Evolutionary conservation across 2,888 invertebrate genomes (phyloP), one percentile per base, ranked within the genome.

Genomic region (Isotomurus palustris): DNA sequence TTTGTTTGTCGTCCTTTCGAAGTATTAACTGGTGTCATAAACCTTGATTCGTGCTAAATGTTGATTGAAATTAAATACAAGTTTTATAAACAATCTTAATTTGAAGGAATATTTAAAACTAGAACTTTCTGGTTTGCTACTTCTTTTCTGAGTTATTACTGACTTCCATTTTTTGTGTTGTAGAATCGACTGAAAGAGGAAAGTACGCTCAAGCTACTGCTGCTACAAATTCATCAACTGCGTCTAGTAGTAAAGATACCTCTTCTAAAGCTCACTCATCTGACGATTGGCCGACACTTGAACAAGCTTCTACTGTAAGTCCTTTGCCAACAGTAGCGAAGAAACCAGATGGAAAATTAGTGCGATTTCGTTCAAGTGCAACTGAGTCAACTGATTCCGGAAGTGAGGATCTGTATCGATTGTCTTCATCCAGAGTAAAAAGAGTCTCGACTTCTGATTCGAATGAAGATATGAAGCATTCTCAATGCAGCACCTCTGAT

Each of bases 271-370:
- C 38, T 17, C 21, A 86, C 68, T 89, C 91, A 78, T 87, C 87
- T 72, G 86, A 88, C 69, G 92, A 92, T 77, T 94, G 93, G 93
- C 93, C 94, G 71, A 85, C 91, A 69, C 80, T 93, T 68, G 88
- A 88, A 70, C 82, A 84, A 75, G 82, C 75, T 17, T 27, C 55
- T 17, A 44, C 53, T 2, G 48, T 58, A 12, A 47, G 43, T 47
- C 44, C 52, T 53, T 79, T 79, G 75, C 51, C 53, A 28, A 35
- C 40, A 27, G 41, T 32, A 21, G 54, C 57, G 43, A 43, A 53
- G 25, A 4, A 14, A 8, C 38, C 36, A 12, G n/a, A 24, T 5
- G 50, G 40, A 5, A 72, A 72, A 62, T 58, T 61, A 17, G 62
- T 64, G 38, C 52, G 60, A n/a, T 56, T 60, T 40, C 55, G 60